Base-by-base conservation (phyloP, 2,113 vertebrate species). In the Oncorhynchus clarkii region DNA sequence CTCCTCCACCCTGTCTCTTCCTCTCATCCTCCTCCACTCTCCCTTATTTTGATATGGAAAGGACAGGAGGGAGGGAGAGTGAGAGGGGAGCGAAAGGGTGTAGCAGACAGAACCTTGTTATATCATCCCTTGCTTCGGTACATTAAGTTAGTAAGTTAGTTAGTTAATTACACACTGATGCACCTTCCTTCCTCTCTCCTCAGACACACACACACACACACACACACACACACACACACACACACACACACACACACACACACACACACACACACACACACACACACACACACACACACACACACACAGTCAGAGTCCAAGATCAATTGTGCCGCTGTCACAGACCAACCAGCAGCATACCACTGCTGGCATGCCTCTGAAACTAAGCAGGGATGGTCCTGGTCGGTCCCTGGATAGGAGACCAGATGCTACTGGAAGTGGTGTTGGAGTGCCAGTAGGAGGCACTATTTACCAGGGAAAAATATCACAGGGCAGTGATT, bases 41-140 rank as follows among this genome's bases (percentile, higher is more conserved):
- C 27, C 27, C 68, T 48, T 18, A 20, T 13, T 13, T 70, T 49
- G 20, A 48, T 16, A n/a, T 22, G 39, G 39, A 45, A 13, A 48
- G 39, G 9, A 24, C 11, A 20, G 16, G 31, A 69, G 31, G 18
- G 14, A 39, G 67, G 31, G 27, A 6, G 20, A 16, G 67, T 6
- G 26, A 67, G 31, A 34, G 20, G 8, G 14, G 27, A n/a, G 67
- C 1, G 16, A 5, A 34, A 20, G 31, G 31, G 34, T 20, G 60
- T 9, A 26, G 16, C 3, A 66, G 24, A 29, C 9, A 66, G 64
- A 29, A 62, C n/a, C 14, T 68, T 68, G 67, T 68, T 68, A 68
- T n/a, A 68, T 68, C 18, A 68, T 20, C 18, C 51, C 67, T 68
- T 34, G 24, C 65, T 67, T 67, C 16, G 26, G 65, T 67, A 67